Conservation (phyloP, 1,140 invertebrate genomes). For the Heliconius hermathena region DNA sequence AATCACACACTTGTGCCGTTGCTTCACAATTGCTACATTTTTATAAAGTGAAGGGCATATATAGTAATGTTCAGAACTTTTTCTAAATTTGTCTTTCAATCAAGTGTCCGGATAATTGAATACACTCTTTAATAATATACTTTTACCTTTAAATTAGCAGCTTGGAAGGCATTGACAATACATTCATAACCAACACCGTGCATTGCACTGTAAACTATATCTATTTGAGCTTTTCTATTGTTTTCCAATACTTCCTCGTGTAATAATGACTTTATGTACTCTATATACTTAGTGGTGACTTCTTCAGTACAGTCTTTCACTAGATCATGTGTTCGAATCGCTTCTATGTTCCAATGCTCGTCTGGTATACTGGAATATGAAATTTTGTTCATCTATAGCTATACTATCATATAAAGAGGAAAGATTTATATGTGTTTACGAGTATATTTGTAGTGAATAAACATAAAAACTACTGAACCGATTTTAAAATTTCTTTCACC, state of each 20-base stretch:
- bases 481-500: no score
- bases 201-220: slow-evolving; percentile 97
- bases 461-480: no score
- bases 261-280: slow-evolving; percentile 82
- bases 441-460: no score
- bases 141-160: slow-evolving; percentile 87
- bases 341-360: slow-evolving; percentile 68
- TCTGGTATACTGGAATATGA: slow-evolving; percentile 62
- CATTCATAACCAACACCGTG: slow-evolving; percentile 97
- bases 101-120: no score
- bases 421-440: no score
- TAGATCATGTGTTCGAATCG: slow-evolving; percentile 74
- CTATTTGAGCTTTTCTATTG: slow-evolving; percentile 85
- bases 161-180: slow-evolving; percentile 88
- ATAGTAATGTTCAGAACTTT: no score
- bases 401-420: no score
- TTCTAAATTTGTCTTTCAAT: no score
- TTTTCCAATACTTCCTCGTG: slow-evolving; percentile 79
- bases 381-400: not conserved
- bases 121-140: not conserved
- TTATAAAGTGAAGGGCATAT: no score
- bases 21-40: no score
- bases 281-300: slow-evolving; percentile 86
- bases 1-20: no score
- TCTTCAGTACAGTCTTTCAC: slow-evolving; percentile 83